Percentiles rank a stretch among this genome's conserved stretches.
Conservation (phyloP, 2,797 vertebrate genomes). For the Aselliscus stoliczkanus region DNA sequence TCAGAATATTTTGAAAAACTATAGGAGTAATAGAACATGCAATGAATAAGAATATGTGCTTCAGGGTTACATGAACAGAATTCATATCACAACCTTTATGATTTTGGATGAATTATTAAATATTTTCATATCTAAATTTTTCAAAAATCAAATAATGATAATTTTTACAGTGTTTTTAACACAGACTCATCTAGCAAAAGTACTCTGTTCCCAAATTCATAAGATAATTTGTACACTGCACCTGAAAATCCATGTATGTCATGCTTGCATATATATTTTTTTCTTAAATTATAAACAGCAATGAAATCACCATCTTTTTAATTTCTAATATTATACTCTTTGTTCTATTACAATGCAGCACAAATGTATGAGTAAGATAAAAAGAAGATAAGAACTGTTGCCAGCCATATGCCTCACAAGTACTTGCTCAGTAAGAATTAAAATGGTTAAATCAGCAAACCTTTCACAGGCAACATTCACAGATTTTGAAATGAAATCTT, state of each 20-base stretch:
- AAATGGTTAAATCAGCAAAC: constrained; percentile 3
- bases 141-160: not conserved
- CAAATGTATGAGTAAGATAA: not conserved
- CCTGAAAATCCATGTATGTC: not conserved
- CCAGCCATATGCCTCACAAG: not conserved
- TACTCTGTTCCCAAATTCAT: not conserved
- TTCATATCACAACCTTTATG: not conserved
- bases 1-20: not conserved
- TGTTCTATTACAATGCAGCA: not conserved
- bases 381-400: not conserved
- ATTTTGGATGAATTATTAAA: not conserved
- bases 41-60: not conserved
- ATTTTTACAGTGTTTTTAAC: not conserved
- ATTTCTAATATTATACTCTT: not conserved
- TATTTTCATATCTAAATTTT: not conserved
- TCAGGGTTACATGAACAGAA: not conserved
- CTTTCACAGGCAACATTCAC: not conserved
- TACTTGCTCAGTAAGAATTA: not conserved
- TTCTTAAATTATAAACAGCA: not conserved
- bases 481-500: not conserved
- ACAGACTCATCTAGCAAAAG: not conserved
- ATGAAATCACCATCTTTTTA: not conserved
- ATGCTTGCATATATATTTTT: not conserved
- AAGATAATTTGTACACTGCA: not conserved
- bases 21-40: not conserved